A percentile compares a stretch with the other conserved stretches of the same genome.
phyloP scores from a whole-genome alignment of 2,888 invertebrate species.

The Nomada fabriciana region DNA sequence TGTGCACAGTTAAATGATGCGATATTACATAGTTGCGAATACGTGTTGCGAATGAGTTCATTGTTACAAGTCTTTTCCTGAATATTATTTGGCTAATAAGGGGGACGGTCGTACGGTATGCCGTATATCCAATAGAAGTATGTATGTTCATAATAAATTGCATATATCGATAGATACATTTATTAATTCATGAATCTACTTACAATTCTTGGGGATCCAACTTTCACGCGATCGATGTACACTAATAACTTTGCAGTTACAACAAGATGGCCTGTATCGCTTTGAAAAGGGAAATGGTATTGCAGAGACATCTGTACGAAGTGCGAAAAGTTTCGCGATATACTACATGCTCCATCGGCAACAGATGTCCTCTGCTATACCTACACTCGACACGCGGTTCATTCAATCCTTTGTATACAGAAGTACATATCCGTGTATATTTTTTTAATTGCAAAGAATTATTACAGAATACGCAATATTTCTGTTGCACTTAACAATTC shows the following conservation, averaged over 20 bases:
- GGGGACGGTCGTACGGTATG: no score
- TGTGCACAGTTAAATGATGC: no score
- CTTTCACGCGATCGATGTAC: background rate
- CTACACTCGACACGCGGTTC: conserved; percentile 9
- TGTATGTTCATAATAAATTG: no score
- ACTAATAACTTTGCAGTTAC: background rate
- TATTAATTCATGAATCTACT: background rate
- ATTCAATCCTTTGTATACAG: no score
- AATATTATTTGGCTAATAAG: no score
- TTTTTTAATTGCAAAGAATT: background rate
- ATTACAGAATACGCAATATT: background rate
- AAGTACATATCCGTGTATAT: background rate
- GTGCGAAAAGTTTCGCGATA: background rate
- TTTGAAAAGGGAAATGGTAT: conserved; percentile 29
- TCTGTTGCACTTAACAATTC: background rate
- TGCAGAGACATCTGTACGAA: conserved; percentile 48
- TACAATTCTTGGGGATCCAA: background rate
- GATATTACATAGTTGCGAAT: no score
- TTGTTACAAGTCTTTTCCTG: no score
- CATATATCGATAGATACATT: background rate
- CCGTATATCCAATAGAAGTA: no score
- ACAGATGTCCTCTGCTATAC: background rate
- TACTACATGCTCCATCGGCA: conserved; percentile 16
- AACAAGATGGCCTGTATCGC: background rate
- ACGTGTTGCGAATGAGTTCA: no score